phyloP scores from a whole-genome alignment of 2,888 invertebrate species.

The Plagodis dolabraria region DNA sequence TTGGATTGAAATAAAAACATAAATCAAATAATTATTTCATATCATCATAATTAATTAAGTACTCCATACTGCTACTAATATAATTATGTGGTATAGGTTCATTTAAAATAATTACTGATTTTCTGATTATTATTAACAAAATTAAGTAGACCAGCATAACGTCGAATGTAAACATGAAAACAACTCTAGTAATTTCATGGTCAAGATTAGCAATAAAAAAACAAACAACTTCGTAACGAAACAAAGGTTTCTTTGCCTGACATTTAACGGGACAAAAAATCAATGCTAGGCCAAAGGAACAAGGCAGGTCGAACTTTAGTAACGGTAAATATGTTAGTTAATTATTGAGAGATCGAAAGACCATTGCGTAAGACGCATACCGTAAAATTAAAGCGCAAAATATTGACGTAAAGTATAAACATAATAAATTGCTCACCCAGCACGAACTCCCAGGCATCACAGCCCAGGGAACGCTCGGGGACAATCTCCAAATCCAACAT shows the following conservation, averaged over 20 bases:
- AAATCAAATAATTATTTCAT: too few species aligned
- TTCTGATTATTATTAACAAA: not conserved
- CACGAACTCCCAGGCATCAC: slow-evolving; percentile 99
- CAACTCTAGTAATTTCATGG: slow-evolving; percentile 74
- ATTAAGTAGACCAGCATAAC: slow-evolving; percentile 30
- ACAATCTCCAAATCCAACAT: slow-evolving; percentile 99
- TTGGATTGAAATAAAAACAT: too few species aligned
- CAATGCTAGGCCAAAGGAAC: slow-evolving; percentile 53
- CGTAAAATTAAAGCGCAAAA: slow-evolving; percentile 81
- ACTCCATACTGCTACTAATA: too few species aligned
- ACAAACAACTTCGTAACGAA: slow-evolving; percentile 64
- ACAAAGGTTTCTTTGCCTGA: slow-evolving; percentile 70
- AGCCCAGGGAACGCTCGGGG: slow-evolving; percentile 97
- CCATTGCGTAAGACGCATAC: slow-evolving; percentile 76
- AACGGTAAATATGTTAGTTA: slow-evolving; percentile 22
- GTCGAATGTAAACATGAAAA: slow-evolving; percentile 57
- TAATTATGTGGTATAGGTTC: too few species aligned
- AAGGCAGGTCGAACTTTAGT: slow-evolving; percentile 8
- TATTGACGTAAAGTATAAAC: slow-evolving; percentile 80
- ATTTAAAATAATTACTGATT: too few species aligned
- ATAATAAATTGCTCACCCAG: slow-evolving; percentile 89
- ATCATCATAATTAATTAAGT: too few species aligned
- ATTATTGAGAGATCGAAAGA: slow-evolving; percentile 47
- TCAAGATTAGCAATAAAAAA: slow-evolving; percentile 77
- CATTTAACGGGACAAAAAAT: slow-evolving; percentile 67